Percentiles rank a stretch among this genome's conserved stretches.
Evolutionary conservation across 1,140 invertebrate genomes (phyloP).

Genomic region (Drosophila nannoptera): DNA sequence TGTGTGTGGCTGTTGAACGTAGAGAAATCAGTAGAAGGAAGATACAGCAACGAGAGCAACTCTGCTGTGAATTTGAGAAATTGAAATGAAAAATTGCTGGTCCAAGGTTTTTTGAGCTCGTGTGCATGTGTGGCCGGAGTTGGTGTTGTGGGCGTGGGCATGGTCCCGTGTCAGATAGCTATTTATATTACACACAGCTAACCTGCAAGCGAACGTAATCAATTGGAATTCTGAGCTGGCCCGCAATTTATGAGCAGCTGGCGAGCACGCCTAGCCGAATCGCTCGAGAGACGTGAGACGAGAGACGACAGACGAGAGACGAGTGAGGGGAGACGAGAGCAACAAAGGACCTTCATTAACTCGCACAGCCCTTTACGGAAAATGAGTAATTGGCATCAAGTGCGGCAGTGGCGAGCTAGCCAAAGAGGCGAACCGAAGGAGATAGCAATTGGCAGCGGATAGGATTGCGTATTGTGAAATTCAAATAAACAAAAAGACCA

Average conservation of each 20-base stretch:
- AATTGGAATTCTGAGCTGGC: constrained; percentile 63
- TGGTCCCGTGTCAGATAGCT: constrained; percentile 49
- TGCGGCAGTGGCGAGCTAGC: background rate
- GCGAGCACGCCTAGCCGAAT: constrained; percentile 7
- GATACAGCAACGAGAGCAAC: constrained; percentile 4
- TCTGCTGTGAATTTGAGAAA: constrained; percentile 47
- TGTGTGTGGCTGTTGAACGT: constrained; percentile 23
- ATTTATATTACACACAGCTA: constrained; percentile 57
- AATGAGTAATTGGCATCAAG: constrained; percentile 18
- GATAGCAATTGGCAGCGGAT: too few species aligned
- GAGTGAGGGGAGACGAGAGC: background rate
- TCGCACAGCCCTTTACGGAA: constrained; percentile 40
- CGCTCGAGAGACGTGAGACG: too few species aligned
- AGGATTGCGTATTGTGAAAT: too few species aligned
- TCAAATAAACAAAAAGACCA: too few species aligned
- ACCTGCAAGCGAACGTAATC: constrained; percentile 53
- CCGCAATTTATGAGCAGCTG: constrained; percentile 61
- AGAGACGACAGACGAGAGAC: too few species aligned
- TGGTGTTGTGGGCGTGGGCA: too few species aligned
- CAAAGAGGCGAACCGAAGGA: constrained; percentile 34
- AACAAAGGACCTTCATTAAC: constrained; percentile 58
- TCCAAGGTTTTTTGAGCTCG: constrained; percentile 6
- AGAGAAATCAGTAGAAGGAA: constrained; percentile 26
- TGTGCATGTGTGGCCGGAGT: constrained; percentile 28
- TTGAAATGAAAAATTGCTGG: constrained; percentile 66